phyloP scores from a whole-genome alignment of 2,888 invertebrate genomes.

The Clivina fossor region DNA sequence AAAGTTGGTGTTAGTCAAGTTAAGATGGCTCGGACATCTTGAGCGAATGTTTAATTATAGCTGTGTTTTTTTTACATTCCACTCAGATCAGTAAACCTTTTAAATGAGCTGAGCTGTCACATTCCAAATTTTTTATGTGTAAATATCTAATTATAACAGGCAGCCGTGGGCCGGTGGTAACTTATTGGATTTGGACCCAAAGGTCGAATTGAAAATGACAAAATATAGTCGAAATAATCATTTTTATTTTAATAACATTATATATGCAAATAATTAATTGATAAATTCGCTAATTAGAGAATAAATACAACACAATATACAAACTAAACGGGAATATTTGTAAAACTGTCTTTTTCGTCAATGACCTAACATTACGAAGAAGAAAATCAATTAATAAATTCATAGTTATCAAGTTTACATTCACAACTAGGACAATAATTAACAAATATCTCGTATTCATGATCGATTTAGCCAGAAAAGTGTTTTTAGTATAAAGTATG shows the following conservation, averaged over 20 bases:
- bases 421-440: conserved; percentile 15
- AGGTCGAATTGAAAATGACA: conserved; percentile 7
- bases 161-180: too few relatives aligned
- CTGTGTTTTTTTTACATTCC: too few relatives aligned
- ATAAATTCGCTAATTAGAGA: conserved; percentile 8
- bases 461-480: conserved; percentile 75
- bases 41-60: too few relatives aligned
- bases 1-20: too few relatives aligned
- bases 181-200: too few relatives aligned
- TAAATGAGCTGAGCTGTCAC: too few relatives aligned
- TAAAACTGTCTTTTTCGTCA: conserved; percentile 27
- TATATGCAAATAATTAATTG: conserved; percentile 25
- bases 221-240: conserved; percentile 10
- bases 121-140: too few relatives aligned
- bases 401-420: conserved; percentile 2
- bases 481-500: conserved; percentile 83
- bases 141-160: too few relatives aligned
- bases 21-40: too few relatives aligned
- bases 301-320: conserved; percentile 26
- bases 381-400: not conserved
- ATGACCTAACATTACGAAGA: conserved; percentile 15
- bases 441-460: not conserved
- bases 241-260: too few relatives aligned
- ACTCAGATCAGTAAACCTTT: too few relatives aligned
- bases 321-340: conserved; percentile 24